Evolutionary conservation across 1,140 invertebrate genomes (phyloP).

Genomic region (Zaprionus vittiger): DNA sequence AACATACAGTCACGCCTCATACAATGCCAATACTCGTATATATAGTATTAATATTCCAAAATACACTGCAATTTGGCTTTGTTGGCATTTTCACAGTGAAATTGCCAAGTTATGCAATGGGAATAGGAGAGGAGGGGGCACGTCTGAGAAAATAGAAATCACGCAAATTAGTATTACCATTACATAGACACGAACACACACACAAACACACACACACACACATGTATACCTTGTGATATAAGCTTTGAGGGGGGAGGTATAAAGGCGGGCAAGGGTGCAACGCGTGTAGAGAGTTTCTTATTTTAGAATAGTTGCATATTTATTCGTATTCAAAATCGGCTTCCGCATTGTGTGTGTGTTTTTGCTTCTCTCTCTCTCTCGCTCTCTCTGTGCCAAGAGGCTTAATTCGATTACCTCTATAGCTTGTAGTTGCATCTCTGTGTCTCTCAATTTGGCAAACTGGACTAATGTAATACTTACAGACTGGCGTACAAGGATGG

Average conservation of each 20-base stretch:
- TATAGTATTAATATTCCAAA: background rate
- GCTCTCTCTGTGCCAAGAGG: slow-evolving; percentile 1
- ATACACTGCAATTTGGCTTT: background rate
- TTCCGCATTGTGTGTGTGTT: slow-evolving; percentile 32
- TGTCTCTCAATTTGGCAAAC: background rate
- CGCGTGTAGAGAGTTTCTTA: slow-evolving; percentile 17
- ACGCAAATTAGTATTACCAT: slow-evolving; percentile 45
- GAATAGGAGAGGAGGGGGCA: slow-evolving; percentile 17
- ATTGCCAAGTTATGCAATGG: slow-evolving; percentile 62
- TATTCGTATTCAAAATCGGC: slow-evolving; percentile 9
- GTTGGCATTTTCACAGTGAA: background rate
- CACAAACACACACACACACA: background rate
- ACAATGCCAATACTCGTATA: no score
- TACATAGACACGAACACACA: background rate
- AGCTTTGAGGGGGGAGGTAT: slow-evolving; percentile 4
- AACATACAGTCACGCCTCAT: no score
- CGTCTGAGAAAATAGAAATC: slow-evolving; percentile 57
- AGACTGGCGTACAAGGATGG: slow-evolving; percentile 33
- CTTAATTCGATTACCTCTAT: slow-evolving; percentile 25
- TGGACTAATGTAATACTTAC: slow-evolving; percentile 43
- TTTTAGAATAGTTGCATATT: slow-evolving; percentile 38
- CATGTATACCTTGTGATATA: slow-evolving; percentile 15
- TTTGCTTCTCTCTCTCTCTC: background rate
- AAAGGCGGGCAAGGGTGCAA: background rate
- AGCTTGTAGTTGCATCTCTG: slow-evolving; percentile 1